Conservation (phyloP, 2,797 vertebrate species). For the Urosaurus nigricauda region DNA sequence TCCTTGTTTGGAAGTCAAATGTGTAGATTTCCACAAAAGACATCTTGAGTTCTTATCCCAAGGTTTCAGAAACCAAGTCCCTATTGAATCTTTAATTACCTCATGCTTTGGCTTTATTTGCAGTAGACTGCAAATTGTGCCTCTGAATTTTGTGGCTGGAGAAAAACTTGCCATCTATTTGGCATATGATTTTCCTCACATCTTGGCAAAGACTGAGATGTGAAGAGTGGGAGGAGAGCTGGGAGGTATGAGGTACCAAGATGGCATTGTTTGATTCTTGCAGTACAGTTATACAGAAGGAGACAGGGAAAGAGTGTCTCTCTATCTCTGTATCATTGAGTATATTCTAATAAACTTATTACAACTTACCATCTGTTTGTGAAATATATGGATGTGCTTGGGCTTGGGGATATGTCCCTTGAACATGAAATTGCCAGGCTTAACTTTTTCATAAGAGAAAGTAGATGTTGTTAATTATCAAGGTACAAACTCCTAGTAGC, state of each 20-base stretch:
- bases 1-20: neutral
- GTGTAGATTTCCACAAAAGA: neutral
- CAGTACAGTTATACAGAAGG: too few species aligned
- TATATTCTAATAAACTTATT: neutral
- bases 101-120: neutral
- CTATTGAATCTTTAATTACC: neutral
- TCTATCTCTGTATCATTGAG: neutral
- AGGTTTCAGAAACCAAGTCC: neutral
- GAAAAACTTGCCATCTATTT: neutral
- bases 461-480: neutral
- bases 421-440: neutral
- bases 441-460: neutral
- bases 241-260: neutral
- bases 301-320: too few species aligned
- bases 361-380: too few species aligned
- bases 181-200: neutral
- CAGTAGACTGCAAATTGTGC: neutral
- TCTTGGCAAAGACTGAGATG: neutral
- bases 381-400: neutral
- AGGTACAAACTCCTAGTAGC: neutral
- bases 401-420: neutral
- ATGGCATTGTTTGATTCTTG: too few species aligned
- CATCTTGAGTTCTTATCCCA: neutral
- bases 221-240: neutral
- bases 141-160: neutral